phyloP scores from a whole-genome alignment of 2,888 invertebrate genomes.

The Clunio marinus region DNA sequence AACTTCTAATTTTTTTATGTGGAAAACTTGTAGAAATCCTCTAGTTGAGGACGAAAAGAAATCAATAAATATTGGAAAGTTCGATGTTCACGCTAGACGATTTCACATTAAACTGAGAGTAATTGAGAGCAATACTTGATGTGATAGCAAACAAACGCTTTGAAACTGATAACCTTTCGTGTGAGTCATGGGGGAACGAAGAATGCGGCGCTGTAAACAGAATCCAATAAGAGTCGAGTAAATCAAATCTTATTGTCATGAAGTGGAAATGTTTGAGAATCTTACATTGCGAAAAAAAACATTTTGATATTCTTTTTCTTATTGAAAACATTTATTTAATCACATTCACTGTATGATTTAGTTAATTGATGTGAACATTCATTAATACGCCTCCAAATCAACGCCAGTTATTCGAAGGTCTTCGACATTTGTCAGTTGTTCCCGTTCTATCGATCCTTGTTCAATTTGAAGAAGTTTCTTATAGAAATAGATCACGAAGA shows the following conservation, averaged over 20 bases:
- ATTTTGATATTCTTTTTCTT: too few relatives aligned
- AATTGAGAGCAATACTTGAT: not conserved
- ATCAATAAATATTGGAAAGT: not conserved
- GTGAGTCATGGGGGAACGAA: not conserved
- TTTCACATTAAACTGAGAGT: not conserved
- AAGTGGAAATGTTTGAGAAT: too few relatives aligned
- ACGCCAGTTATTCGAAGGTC: slow-evolving; percentile 11
- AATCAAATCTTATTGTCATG: too few relatives aligned
- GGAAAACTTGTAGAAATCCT: not conserved
- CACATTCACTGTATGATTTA: too few relatives aligned
- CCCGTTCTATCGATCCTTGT: not conserved
- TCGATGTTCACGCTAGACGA: not conserved
- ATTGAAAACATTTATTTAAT: too few relatives aligned
- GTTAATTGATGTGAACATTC: too few relatives aligned
- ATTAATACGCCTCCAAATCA: slow-evolving; percentile 30
- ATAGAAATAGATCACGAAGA: slow-evolving; percentile 22
- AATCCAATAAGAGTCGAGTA: slow-evolving; percentile 8
- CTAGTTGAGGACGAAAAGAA: not conserved
- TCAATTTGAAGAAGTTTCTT: not conserved
- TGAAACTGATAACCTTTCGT: slow-evolving; percentile 2
- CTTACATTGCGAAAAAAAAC: too few relatives aligned
- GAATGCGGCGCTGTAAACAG: not conserved
- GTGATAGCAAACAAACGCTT: not conserved
- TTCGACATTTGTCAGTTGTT: slow-evolving; percentile 10
- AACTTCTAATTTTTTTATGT: not conserved